Evolutionary conservation across 2,888 invertebrate species (phyloP).

Genomic region (Morpho helenor): DNA sequence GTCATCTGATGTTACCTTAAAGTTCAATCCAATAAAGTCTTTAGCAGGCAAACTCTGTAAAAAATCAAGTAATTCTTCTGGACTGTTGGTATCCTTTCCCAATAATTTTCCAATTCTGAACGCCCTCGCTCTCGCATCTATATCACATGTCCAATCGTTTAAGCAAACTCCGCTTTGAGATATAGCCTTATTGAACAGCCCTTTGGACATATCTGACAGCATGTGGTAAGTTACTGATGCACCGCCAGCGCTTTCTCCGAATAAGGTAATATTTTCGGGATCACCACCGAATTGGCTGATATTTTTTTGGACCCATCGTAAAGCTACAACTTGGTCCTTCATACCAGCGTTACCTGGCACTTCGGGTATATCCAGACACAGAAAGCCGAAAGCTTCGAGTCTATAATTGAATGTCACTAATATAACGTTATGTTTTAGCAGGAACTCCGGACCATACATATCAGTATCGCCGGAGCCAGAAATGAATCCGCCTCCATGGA

Average conservation of each 20-base stretch:
- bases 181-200: constrained; percentile 49
- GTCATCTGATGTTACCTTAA: constrained; percentile 32
- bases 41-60: constrained; percentile 32
- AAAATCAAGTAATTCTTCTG: constrained; percentile 32
- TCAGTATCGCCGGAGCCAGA: constrained; percentile 45
- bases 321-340: constrained; percentile 49
- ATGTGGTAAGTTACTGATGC: constrained; percentile 49
- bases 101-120: constrained; percentile 34
- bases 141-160: constrained; percentile 34
- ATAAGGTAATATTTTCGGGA: constrained; percentile 44
- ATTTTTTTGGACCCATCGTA: constrained; percentile 45
- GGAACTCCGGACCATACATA: constrained; percentile 45
- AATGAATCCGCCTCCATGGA: constrained; percentile 53
- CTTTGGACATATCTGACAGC: constrained; percentile 49
- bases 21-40: constrained; percentile 33
- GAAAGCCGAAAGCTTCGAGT: constrained; percentile 47
- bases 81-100: constrained; percentile 32
- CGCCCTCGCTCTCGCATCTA: constrained; percentile 30
- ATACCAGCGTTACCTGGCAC: constrained; percentile 54
- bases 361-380: constrained; percentile 43
- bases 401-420: constrained; percentile 59
- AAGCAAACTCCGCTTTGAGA: constrained; percentile 45
- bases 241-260: constrained; percentile 54
- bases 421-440: constrained; percentile 51
- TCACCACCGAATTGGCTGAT: constrained; percentile 45